These are phyloP conservation scores for Drosophila kanekoi DNA, from an alignment of 2,888 invertebrate genomes.

Conservation along the genomic window DNA sequence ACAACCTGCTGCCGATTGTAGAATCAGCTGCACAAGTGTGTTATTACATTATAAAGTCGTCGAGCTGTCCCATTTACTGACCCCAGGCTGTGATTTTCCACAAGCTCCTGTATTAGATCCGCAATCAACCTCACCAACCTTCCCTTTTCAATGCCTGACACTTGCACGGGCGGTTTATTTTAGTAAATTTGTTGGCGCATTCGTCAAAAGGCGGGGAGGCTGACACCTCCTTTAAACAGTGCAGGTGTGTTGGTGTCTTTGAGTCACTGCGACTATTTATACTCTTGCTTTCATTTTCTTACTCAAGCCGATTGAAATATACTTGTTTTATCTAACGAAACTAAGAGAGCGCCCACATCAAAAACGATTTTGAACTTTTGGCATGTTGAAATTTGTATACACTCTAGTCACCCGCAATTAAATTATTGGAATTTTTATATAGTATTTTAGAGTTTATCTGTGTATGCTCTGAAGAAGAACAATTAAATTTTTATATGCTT, in stretches of 20 bases:
- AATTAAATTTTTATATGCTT: not conserved
- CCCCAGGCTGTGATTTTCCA: conserved; percentile 53
- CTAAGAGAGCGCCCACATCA: conserved; percentile 48
- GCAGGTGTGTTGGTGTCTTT: conserved; percentile 68
- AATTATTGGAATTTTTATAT: too few relatives aligned
- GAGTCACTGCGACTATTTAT: conserved; percentile 77
- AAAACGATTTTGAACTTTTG: not conserved
- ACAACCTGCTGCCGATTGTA: conserved; percentile 33
- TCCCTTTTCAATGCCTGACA: conserved; percentile 35
- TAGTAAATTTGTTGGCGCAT: conserved; percentile 37
- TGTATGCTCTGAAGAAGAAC: too few relatives aligned
- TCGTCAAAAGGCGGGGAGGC: conserved; percentile 52
- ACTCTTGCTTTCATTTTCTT: conserved; percentile 70
- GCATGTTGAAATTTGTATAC: conserved; percentile 31
- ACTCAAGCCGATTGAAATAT: conserved; percentile 49
- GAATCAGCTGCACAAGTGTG: conserved; percentile 48
- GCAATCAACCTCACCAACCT: not conserved
- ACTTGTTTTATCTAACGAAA: conserved; percentile 56
- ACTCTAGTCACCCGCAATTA: conserved; percentile 14
- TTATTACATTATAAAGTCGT: conserved; percentile 17
- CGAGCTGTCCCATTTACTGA: conserved; percentile 26
- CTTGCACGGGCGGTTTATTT: conserved; percentile 47
- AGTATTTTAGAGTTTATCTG: too few relatives aligned
- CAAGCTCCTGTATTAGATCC: conserved; percentile 18
- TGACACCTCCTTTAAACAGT: conserved; percentile 44